These are phyloP conservation scores for Drosophila rufa DNA, from an alignment of 1,140 invertebrate species.

Conservation along the genomic window DNA sequence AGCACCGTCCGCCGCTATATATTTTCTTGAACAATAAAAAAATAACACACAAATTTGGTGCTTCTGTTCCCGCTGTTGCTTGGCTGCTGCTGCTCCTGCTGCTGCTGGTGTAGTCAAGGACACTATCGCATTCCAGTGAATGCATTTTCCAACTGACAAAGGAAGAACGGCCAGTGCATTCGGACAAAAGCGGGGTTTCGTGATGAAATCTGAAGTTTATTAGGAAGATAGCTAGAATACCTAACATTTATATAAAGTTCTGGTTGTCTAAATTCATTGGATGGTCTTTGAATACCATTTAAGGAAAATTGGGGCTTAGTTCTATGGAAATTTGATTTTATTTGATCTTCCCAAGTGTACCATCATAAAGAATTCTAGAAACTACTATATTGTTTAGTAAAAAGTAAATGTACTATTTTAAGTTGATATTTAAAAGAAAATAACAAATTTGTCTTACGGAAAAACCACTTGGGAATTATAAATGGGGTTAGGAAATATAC, in stretches of 20 bases:
- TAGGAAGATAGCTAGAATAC: not conserved
- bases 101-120: conserved; percentile 29
- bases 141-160: conserved; percentile 29
- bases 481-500: not conserved
- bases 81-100: conserved; percentile 8
- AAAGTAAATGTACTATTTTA: too few species aligned
- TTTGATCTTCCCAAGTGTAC: too few species aligned
- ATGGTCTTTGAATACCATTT: too few species aligned
- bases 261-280: too few species aligned
- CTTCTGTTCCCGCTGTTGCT: conserved; percentile 22
- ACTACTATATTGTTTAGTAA: too few species aligned
- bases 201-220: not conserved
- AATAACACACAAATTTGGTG: conserved; percentile 44
- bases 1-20: conserved; percentile 28
- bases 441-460: too few species aligned
- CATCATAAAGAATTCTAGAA: too few species aligned
- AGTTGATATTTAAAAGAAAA: too few species aligned
- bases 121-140: conserved; percentile 24
- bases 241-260: too few species aligned
- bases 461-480: not conserved
- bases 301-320: too few species aligned
- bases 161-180: not conserved
- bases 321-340: too few species aligned
- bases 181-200: not conserved
- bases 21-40: conserved; percentile 51